Evolutionary conservation across 2,797 vertebrate species (phyloP), one percentile per base, ranked within the genome.

Genomic region (Sebastes iracundus): DNA sequence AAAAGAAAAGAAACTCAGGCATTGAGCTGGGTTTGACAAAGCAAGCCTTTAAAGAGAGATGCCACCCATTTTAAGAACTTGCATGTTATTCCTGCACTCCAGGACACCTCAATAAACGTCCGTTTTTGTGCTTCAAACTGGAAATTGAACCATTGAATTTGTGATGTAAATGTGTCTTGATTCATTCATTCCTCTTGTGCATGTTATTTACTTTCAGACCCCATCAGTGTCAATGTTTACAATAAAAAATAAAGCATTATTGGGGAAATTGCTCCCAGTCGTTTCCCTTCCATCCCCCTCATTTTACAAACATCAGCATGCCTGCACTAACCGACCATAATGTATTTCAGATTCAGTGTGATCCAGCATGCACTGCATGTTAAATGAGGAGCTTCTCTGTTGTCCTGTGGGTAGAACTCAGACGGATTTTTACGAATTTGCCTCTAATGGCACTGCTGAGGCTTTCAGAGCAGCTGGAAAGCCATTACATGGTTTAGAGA

Each of bases 401-500:
- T 55, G 52, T 81, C 67, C 56, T 75, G 28, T 49, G 75, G 49
- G 63, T 22, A 28, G 12, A 67, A 58, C 75, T 84, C 67, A 68
- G 64, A 72, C 35, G 33, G 64, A 84, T 63, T 75, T 86, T 79
- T 68, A 33, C 11, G 0, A 80, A 71, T 70, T 33, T 58, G 52
- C 63, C 25, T 16, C 14, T 68, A 79, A 89, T 79, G 68, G 65
- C 66, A 16, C 75, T 32, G 60, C 83, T 0, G 82, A 84, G 73
- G 46, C 66, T 75, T 78, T 83, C 6, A 81, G 11, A 68, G 38
- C 82, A 81, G 81, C 72, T 67, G 55, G 80, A 71, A 77, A 72
- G 67, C 70, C 67, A 67, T 90, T 81, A 77, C 59, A 80, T 78
- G 77, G 64, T 90, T 93, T 87, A 74, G 42, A 86, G 70, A 82